A percentile compares a stretch with the other conserved stretches of the same genome.
Evolutionary conservation across 2,797 vertebrate species (phyloP).

Genomic region (Sebastes diploproa): DNA sequence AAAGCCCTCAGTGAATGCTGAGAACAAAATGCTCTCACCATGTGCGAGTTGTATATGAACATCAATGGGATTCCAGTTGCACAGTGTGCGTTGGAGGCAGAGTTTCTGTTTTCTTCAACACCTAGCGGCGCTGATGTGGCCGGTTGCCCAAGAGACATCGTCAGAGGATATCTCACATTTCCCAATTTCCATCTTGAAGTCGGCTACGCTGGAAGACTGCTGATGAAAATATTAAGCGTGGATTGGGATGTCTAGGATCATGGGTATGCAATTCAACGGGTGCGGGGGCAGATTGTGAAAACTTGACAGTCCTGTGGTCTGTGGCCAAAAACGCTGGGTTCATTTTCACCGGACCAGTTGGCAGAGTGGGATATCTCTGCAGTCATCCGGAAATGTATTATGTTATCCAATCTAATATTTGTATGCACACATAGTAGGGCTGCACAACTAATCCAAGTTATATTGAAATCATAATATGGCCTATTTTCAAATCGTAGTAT

Average conservation of each 20-base stretch:
- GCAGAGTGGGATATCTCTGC: too few relatives aligned
- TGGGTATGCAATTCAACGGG: background rate
- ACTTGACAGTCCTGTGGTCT: background rate
- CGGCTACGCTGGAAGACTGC: background rate
- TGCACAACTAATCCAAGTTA: too few relatives aligned
- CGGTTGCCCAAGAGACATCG: background rate
- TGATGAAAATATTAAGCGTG: background rate
- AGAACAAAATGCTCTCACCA: slow-evolving; percentile 42
- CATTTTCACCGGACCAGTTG: background rate
- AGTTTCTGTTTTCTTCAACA: background rate
- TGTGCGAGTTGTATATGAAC: slow-evolving; percentile 10
- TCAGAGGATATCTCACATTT: background rate
- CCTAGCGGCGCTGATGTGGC: background rate
- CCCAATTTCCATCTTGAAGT: background rate
- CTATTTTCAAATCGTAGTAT: too few relatives aligned
- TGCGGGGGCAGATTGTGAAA: background rate
- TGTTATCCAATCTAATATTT: background rate
- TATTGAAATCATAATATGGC: too few relatives aligned
- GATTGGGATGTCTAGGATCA: background rate
- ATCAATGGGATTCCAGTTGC: slow-evolving; percentile 10
- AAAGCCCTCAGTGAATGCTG: slow-evolving; percentile 18
- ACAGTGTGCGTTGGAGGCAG: background rate
- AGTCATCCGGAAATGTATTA: background rate
- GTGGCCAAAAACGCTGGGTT: background rate
- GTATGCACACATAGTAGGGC: background rate